A percentile compares a stretch with the other conserved stretches of the same genome.
Conservation (phyloP, 2,888 invertebrate species). For the Troides oblongomaculatus region DNA sequence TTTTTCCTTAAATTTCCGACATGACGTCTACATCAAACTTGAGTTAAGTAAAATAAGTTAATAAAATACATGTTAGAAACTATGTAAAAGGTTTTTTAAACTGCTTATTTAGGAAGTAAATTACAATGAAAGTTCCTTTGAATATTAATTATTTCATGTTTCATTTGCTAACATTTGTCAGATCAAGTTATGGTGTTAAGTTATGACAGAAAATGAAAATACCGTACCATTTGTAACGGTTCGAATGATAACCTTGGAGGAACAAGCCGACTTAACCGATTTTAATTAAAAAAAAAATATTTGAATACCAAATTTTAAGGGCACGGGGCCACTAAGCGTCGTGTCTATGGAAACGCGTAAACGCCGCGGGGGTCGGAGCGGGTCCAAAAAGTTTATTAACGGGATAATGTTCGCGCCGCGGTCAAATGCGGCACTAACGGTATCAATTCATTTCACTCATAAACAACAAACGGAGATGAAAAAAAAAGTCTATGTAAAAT, state of each 20-base stretch:
- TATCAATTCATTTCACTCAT: too few relatives aligned
- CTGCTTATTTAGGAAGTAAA: background rate
- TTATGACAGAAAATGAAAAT: constrained; percentile 14
- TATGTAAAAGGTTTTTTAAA: too few relatives aligned
- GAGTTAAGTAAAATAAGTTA: too few relatives aligned
- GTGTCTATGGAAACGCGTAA: constrained; percentile 33
- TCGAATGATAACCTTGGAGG: constrained; percentile 12
- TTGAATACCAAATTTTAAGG: constrained; percentile 34
- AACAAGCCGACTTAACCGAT: constrained; percentile 21
- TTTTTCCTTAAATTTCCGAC: too few relatives aligned
- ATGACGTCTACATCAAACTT: too few relatives aligned
- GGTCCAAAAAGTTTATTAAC: constrained; percentile 35
- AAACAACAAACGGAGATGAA: too few relatives aligned
- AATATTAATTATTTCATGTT: too few relatives aligned
- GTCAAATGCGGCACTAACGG: too few relatives aligned
- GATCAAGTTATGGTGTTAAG: background rate
- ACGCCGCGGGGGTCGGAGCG: constrained; percentile 32
- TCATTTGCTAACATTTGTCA: too few relatives aligned
- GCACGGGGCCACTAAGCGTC: constrained; percentile 32
- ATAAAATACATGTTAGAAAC: too few relatives aligned
- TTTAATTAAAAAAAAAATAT: constrained; percentile 31
- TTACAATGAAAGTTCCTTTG: background rate
- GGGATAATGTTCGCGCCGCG: background rate
- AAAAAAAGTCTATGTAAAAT: too few relatives aligned
- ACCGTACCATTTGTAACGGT: constrained; percentile 17